Base-by-base conservation (phyloP, 2,797 vertebrate genomes). In the Thalassophryne amazonica region DNA sequence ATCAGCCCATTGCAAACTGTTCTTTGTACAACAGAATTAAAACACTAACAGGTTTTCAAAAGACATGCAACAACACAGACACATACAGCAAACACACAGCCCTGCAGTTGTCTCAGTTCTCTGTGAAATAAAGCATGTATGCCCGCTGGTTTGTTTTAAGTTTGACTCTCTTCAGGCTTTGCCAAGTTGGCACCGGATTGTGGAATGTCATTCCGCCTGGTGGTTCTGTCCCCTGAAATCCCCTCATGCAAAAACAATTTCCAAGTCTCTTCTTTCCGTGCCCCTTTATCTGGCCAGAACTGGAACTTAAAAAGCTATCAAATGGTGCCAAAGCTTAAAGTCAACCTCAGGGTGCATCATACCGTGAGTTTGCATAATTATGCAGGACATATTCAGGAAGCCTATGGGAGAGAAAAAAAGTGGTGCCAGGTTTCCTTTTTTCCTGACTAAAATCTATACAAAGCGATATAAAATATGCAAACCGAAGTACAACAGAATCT, bases 101-200 rank as follows among this genome's bases (percentile, higher is more conserved):
- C 30, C 60, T 13, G 14, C 12, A 15, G 57, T 65, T 19, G 35
- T 66, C 60, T 51, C 60, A 54, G 55, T 83, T 76, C 61, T 75
- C 54, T 68, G 69, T 76, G 69, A 76, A 80, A 76, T 78, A 54
- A 79, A 71, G 47, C 63, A 42, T 75, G 33, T 25, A 55, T 54
- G 60, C 61, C 59, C 62, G 31, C 41, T 43, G 63, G 69, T 72
- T 57, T 68, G 52, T 58, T 80, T 32, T 33, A 16, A 51, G 43
- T 46, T 60, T 63, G 40, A 38, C 46, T 76, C 61, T 71, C 43
- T 61, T 57, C 16, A 6, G 52, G 63, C 60, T 61, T 55, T 77
- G 69, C 75, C 68, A 73, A 70, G 33, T 52, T 83, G 77, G 73
- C 78, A 62, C 39, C 36, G 7, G 8, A 47, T 35, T 37, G 46